A percentile compares a stretch with the other conserved stretches of the same genome.
Evolutionary conservation across 2,888 invertebrate species (phyloP).

Genomic region (Serrognathus titanus): DNA sequence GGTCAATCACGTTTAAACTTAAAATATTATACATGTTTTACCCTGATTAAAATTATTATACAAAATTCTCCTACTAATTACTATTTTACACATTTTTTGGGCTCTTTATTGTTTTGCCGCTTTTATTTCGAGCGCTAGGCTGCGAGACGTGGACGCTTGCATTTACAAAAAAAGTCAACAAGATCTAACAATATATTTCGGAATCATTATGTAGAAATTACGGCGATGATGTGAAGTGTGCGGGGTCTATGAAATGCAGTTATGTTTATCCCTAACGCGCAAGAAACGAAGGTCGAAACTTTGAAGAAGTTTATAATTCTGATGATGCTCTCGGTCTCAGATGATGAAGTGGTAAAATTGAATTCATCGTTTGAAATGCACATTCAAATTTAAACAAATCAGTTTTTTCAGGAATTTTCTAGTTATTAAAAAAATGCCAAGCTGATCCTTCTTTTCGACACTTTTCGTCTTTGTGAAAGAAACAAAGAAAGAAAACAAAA

Average conservation of each 20-base stretch:
- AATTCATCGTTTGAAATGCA: too few relatives aligned
- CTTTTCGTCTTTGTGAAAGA: too few relatives aligned
- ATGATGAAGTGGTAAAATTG: not conserved
- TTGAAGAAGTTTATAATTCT: not conserved
- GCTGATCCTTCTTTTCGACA: too few relatives aligned
- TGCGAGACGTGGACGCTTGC: not conserved
- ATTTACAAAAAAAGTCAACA: not conserved
- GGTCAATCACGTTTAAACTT: conserved; percentile 1
- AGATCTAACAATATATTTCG: not conserved
- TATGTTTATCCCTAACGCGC: not conserved
- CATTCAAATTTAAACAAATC: too few relatives aligned
- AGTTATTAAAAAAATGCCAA: too few relatives aligned
- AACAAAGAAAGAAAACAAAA: too few relatives aligned
- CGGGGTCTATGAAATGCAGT: not conserved
- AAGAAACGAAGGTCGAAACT: not conserved
- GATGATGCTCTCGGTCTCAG: not conserved
- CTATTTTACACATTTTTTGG: conserved; percentile 19
- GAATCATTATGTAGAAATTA: not conserved
- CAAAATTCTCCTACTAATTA: conserved; percentile 31
- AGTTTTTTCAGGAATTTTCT: too few relatives aligned
- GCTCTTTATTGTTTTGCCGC: not conserved
- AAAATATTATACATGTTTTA: conserved; percentile 30
- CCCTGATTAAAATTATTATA: conserved; percentile 47
- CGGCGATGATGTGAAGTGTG: too few relatives aligned
- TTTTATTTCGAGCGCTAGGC: not conserved